phyloP scores from a whole-genome alignment of 1,140 invertebrate species.

The Campodea augens region DNA sequence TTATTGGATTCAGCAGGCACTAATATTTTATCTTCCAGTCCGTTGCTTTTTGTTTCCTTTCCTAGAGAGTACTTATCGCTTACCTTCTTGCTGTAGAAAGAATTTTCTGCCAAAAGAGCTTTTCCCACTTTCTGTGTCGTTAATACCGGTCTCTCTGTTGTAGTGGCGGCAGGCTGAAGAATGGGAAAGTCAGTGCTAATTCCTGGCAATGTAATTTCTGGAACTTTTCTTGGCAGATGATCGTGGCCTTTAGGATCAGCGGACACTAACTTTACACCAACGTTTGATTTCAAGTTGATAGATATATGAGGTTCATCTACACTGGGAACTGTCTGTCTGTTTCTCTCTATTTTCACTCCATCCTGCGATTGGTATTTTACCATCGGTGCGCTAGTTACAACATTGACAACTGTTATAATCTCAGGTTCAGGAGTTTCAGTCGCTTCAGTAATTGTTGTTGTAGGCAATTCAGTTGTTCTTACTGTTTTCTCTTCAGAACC shows the following conservation, averaged over 20 bases:
- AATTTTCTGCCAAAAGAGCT: background rate
- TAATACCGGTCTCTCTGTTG: background rate
- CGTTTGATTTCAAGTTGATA: background rate
- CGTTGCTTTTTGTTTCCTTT: constrained; percentile 2
- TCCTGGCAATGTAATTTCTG: too few species aligned
- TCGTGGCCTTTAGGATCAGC: too few species aligned
- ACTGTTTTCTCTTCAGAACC: background rate
- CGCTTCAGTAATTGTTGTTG: background rate
- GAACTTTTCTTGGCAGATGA: too few species aligned
- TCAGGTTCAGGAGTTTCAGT: background rate
- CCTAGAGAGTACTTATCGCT: background rate
- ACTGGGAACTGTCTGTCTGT: background rate
- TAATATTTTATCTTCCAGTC: constrained; percentile 5
- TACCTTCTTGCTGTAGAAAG: background rate
- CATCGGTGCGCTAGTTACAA: background rate
- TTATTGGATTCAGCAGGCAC: constrained; percentile 18
- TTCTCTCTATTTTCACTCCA: background rate
- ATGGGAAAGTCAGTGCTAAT: background rate
- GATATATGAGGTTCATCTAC: background rate
- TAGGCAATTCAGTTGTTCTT: background rate
- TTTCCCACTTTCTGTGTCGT: background rate
- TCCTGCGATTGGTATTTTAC: background rate
- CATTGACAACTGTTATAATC: background rate
- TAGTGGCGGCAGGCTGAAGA: background rate
- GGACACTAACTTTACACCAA: background rate